These are phyloP conservation scores for Eupsittula cactorum DNA, from an alignment of 2,113 vertebrate genomes.

Conservation along the genomic window DNA sequence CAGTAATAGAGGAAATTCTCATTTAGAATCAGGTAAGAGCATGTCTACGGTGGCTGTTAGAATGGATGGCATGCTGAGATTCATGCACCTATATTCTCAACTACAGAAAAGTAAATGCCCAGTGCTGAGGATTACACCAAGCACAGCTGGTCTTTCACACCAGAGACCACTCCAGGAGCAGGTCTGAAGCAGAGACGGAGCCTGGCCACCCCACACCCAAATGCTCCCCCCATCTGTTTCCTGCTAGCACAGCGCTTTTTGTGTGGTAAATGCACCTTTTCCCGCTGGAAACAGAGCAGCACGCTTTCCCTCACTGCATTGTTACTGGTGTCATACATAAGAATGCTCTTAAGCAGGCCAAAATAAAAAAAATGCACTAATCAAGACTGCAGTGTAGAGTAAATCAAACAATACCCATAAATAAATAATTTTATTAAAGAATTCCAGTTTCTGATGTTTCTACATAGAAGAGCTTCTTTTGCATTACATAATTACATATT, in stretches of 20 bases:
- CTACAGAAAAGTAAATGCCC: background rate
- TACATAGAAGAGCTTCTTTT: background rate
- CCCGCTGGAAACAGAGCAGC: background rate
- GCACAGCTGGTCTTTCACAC: no score
- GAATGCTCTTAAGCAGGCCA: background rate
- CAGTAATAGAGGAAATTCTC: background rate
- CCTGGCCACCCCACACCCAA: fast-evolving
- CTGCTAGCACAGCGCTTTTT: background rate
- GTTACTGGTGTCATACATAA: fast-evolving
- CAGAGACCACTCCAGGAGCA: no score
- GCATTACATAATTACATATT: background rate
- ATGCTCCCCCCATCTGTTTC: background rate
- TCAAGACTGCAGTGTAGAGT: fast-evolving
- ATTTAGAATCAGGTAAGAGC: fast-evolving
- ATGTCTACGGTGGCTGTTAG: fast-evolving
- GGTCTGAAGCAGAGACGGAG: no score
- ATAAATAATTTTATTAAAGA: conserved; percentile 49
- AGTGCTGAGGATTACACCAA: no score
- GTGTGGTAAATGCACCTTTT: background rate
- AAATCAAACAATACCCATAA: background rate
- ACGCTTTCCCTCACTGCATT: fast-evolving
- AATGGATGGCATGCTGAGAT: no score
- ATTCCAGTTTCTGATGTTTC: background rate
- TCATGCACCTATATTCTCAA: background rate
- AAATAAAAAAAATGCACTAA: background rate